Conservation (phyloP, 2,888 invertebrate species). For the Athrips mouffetella region DNA sequence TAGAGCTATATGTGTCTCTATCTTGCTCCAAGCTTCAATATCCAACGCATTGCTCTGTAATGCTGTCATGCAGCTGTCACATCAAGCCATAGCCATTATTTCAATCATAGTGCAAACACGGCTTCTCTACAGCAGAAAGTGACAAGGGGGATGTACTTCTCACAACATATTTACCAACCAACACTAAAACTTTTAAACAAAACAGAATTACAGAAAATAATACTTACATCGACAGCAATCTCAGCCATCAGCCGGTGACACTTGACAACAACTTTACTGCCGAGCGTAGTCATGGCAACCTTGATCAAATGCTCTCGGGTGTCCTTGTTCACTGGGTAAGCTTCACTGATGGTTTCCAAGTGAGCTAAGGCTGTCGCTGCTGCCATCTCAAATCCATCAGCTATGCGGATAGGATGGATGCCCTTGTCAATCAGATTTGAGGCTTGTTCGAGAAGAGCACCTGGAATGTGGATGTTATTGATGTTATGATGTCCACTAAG, state of each 20-base stretch:
- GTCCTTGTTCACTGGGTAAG: slow-evolving; percentile 90
- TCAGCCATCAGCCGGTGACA: slow-evolving; percentile 98
- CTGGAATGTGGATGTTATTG: slow-evolving; percentile 53
- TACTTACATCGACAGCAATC: slow-evolving; percentile 89
- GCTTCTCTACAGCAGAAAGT: too few species aligned
- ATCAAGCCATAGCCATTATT: too few species aligned
- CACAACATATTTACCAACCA: too few species aligned
- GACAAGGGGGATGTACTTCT: too few species aligned
- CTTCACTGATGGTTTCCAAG: slow-evolving; percentile 92
- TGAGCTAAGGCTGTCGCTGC: slow-evolving; percentile 92
- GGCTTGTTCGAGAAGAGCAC: slow-evolving; percentile 97
- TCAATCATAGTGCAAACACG: too few species aligned
- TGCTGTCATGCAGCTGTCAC: too few species aligned
- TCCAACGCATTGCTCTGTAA: too few species aligned
- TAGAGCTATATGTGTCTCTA: too few species aligned
- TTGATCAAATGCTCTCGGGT: slow-evolving; percentile 93
- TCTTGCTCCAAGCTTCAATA: too few species aligned
- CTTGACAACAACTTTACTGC: slow-evolving; percentile 98
- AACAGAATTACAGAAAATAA: not conserved
- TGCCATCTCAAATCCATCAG: slow-evolving; percentile 98
- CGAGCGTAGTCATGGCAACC: slow-evolving; percentile 98
- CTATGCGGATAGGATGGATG: slow-evolving; percentile 98
- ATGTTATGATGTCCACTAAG: too few species aligned
- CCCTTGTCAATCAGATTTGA: slow-evolving; percentile 95
- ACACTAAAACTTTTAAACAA: too few species aligned